Evolutionary conservation across 2,113 vertebrate species (phyloP).

Genomic region (Sapajus apella): DNA sequence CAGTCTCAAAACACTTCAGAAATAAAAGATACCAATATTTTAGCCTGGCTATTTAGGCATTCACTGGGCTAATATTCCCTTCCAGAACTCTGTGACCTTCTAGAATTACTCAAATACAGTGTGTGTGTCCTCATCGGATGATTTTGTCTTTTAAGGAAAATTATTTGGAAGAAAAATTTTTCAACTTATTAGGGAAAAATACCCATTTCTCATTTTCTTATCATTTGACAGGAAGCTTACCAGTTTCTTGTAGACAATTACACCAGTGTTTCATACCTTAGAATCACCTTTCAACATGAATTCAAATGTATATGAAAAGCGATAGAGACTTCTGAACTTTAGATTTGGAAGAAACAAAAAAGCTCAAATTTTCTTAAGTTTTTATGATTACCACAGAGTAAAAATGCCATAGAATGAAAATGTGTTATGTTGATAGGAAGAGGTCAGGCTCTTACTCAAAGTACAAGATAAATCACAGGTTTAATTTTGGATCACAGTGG

Average conservation of each 20-base stretch:
- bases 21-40: not conserved
- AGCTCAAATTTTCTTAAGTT: not conserved
- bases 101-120: not conserved
- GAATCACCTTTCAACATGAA: constrained; percentile 38
- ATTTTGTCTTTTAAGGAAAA: constrained; percentile 12
- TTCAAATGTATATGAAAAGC: constrained; percentile 29
- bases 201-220: not conserved
- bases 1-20: not conserved
- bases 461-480: not conserved
- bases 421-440: not conserved
- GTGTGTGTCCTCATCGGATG: not conserved
- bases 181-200: not conserved
- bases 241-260: constrained; percentile 27
- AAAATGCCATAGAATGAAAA: not conserved
- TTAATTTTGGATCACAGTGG: not conserved
- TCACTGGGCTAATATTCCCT: not conserved
- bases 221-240: not conserved
- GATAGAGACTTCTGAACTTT: constrained; percentile 44
- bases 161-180: not conserved
- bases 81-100: no score
- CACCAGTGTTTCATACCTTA: not conserved
- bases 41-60: not conserved
- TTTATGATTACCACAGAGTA: not conserved
- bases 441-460: no score
- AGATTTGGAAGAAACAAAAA: not conserved